Evolutionary conservation across 2,888 invertebrate genomes (phyloP), one percentile per base, ranked within the genome.

Genomic region (Glaucopsyche alexis): DNA sequence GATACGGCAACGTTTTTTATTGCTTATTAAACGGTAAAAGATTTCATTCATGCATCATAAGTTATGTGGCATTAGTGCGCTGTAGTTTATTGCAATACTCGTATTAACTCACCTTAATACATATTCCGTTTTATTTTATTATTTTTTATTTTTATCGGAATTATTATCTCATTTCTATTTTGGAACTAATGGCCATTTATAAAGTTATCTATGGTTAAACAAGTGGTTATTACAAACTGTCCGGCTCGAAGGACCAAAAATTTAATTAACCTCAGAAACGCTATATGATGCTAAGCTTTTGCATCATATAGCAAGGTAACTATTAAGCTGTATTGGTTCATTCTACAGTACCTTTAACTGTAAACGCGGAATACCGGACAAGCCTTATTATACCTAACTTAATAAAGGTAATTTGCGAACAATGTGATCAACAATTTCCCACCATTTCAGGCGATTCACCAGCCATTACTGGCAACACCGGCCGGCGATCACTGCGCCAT

Each of bases 1-100:
- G 90, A 85, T 89, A 86, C 87, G 87, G 86, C 83, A 73, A 75
- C 80, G 82, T 82, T 81, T 83, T 85, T 80, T 80, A 78, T 83
- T 82, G 84, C 82, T 83, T 83, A 75, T 80, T 82, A 75, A 80
- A 81, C 77, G 75, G 77, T 78, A 69, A 69, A 47, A 29, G 49
- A 69, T 69, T 69, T 69, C 69, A 69, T 69, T 69, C 69, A 69
- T 45, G 47, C 47, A 29, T 13, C 47, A 69, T 45, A 47, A 69
- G 47, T 47, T 69, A 69, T 47, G 47, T 29, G 69, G 69, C 29
- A 69, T 69, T 69, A 69, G 69, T 45, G 19, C 45, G 67, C 7
- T 16, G 67, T 49, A 29, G 11, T 47, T 69, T 69, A 69, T 47
- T 47, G 69, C 69, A 69, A 49, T 29, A 49, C 69, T 47, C 7